Evolutionary conservation across 2,113 vertebrate species (phyloP), one percentile per base, ranked within the genome.

Genomic region (Sander vitreus): DNA sequence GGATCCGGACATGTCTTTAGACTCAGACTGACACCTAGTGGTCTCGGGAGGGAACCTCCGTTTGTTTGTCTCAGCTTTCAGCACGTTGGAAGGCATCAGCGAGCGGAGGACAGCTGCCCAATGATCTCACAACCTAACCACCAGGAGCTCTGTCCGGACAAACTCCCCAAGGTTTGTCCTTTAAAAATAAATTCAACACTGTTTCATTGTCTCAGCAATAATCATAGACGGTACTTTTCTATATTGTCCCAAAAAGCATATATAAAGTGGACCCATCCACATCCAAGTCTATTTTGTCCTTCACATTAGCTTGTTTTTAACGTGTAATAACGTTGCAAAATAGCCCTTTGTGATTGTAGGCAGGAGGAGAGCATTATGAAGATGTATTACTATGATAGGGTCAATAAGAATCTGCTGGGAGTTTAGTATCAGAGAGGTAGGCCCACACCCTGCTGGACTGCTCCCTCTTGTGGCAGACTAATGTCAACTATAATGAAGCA

Each of bases 1-100:
- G 0, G 70, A 51, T 33, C 16, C 13, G 14, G 21, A 19, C 36
- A 15, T n/a, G 81, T 89, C 76, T 68, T 74, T 45, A 89, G 86
- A 80, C 87, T 78, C 69, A 90, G 74, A 85, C 91, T 92, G 91
- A 90, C 93, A 93, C 83, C 92, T 93, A 85, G 90, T 87, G 92
- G 90, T 47, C 14, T 6, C 1, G 3, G 16, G 4, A 2, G 25
- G 5, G 70, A 85, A 92, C 62, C 69, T 74, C 77, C 6, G 16
- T 45, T 87, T 88, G 79, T 91, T 90, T 90, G 84, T 85, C 67
- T 77, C 54, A 33, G 83, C 45, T 57, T 25, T 14, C 12, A 70
- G 45, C 74, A 73, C 62, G 47, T 60, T 72, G 36, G 60, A 66
- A 71, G 19, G 53, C 48, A 23, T 72, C 25, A 39, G 12, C 43